phyloP scores from a whole-genome alignment of 2,888 invertebrate species.

The Callinectes sapidus region DNA sequence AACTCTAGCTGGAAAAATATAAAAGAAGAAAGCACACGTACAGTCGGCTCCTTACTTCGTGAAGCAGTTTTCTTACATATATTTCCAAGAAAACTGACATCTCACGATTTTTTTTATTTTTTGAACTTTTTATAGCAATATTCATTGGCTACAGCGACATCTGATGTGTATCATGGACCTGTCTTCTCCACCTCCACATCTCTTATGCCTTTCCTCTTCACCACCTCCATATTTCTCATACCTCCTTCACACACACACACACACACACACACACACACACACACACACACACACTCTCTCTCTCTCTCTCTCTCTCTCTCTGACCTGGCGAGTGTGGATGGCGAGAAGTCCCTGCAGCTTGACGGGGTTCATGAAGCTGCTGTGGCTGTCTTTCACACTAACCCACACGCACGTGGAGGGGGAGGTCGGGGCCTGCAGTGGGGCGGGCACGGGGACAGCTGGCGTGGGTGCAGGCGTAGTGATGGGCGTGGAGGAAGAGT shows the following conservation, averaged over 20 bases:
- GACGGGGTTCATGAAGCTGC: slow-evolving; percentile 35
- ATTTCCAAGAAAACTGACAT: neutral
- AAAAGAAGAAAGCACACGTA: neutral
- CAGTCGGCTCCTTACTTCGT: neutral
- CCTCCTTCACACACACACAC: no score
- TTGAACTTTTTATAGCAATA: no score
- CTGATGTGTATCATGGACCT: no score
- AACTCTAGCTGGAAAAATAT: neutral
- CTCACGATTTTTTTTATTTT: no score
- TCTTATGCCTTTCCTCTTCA: no score
- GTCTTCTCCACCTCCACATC: no score
- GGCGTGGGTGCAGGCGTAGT: neutral
- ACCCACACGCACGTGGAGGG: slow-evolving; percentile 52
- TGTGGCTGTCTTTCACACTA: slow-evolving; percentile 35
- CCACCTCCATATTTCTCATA: no score
- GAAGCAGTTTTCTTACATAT: no score
- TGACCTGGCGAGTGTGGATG: slow-evolving; percentile 40
- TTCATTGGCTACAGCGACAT: no score
- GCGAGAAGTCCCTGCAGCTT: slow-evolving; percentile 49
- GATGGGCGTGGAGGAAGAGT: neutral
- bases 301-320: slow-evolving; percentile 15
- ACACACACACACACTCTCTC: neutral
- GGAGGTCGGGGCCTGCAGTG: neutral
- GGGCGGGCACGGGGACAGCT: neutral
- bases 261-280: no score